Base-by-base conservation (phyloP, 2,113 vertebrate genomes). In the Sander vitreus region DNA sequence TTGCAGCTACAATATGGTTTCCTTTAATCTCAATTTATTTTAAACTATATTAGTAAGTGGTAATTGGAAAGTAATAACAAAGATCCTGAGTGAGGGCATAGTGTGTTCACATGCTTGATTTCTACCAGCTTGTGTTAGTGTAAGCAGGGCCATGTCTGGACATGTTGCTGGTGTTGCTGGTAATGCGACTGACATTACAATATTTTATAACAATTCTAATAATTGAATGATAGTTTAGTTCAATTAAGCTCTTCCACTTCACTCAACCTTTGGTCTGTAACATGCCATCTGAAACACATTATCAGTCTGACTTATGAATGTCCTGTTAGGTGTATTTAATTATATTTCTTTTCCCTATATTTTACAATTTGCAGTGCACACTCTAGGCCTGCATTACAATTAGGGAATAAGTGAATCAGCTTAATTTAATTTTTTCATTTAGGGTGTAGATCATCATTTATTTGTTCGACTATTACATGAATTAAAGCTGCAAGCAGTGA, bases 1-100 rank as follows among this genome's bases (percentile, higher is more conserved):
- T 21, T 67, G 15, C 48, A 16, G 55, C 36, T 47, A 39, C n/a
- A 63, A 13, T 73, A 67, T 76, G 63, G 58, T 39, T 75, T 70
- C 12, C 47, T 70, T 63, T 73, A 23, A 76, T 72, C 16, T 45
- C 9, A 55, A 27, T 63, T 63, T 64, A 30, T 59, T 62, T 66
- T 2, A 27, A 75, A 72, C 1, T 8, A 36, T 30, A 30, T 51
- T 63, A 57, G 36, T 16, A 51, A 73, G 57, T 16, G 23, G 48
- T 45, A 43, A n/a, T 13, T 33, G 23, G 70, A 19, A 60, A 48
- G 21, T 39, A 0, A 70, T 58, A 23, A n/a, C 15, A 62, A 15
- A 63, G 23, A 36, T 66, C n/a, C 66, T 55, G 43, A 59, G 16
- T 1, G 3, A 48, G 18, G 53, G 23, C 25, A 25, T 6, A 3